These are phyloP conservation scores for Patiria pectinifera DNA, from an alignment of 53 echinoderm and acorn worm species.

Conservation along the genomic window DNA sequence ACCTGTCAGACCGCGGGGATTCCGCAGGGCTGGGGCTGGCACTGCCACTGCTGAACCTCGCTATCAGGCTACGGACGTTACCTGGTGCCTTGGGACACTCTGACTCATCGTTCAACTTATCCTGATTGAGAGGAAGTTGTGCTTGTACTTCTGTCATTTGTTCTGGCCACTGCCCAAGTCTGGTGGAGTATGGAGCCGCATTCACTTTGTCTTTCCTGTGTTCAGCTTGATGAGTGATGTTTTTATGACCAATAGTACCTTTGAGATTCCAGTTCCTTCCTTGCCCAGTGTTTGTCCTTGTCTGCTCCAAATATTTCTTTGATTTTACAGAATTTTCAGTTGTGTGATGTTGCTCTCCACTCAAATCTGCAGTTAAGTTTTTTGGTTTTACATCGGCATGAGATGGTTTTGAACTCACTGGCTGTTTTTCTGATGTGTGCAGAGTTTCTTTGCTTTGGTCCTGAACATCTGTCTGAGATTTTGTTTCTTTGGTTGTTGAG, in stretches of 20 bases:
- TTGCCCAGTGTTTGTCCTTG: not conserved
- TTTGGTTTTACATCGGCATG: not conserved
- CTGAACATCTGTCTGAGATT: not conserved
- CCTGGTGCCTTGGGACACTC: not conserved
- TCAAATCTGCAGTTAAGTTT: not conserved
- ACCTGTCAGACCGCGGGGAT: constrained; percentile 5
- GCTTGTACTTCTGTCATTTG: not conserved
- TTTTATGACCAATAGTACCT: not conserved
- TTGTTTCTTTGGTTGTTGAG: not conserved
- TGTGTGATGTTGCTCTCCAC: not conserved
- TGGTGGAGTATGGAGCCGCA: not conserved
- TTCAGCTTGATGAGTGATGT: not conserved
- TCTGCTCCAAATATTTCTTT: not conserved
- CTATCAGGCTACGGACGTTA: constrained; percentile 25
- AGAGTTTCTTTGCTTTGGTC: not conserved
- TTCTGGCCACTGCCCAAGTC: not conserved
- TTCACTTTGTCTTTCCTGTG: not conserved
- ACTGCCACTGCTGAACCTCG: constrained; percentile 32
- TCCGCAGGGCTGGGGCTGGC: constrained; percentile 1
- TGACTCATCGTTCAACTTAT: not conserved
- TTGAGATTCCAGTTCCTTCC: not conserved
- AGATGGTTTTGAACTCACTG: not conserved
- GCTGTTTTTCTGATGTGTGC: not conserved
- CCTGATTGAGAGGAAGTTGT: not conserved
- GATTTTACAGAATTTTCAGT: not conserved